Base-by-base conservation (phyloP, 2,113 vertebrate species). In the Promerops cafer region DNA sequence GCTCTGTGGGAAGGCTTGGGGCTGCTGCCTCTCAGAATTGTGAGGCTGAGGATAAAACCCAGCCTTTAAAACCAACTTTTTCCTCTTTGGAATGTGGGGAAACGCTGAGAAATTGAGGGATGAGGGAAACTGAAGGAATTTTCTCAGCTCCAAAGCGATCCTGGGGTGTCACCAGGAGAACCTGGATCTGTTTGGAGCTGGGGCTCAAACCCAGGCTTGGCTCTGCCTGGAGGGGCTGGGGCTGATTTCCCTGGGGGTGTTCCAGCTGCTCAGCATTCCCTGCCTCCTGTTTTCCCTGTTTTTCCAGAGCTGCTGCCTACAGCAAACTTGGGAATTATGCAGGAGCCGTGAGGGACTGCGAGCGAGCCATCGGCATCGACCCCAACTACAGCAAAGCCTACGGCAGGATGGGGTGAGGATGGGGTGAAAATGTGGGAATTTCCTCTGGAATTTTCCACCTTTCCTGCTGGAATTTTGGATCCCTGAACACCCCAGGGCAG, bases 301-400 rank as follows among this genome's bases (percentile, higher is more conserved):
- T n/a, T 53, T 28, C 7, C 95, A 99, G 99, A 97, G 99, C 99
- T 6, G 99, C 99, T 5, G 99, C 99, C 2, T 98, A 99, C 97
- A 99, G 99, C 95, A 99, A 99, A 74, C 97, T 99, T 7, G 99
- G 99, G 1, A 99, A 99, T 95, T 99, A 99, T 2, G 97, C 98
- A 0, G 99, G 99, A 11, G 99, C 99, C 0, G 99, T 99, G 53
- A 97, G 98, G 83, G 99, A 99, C 98, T 99, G 99, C 22, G 99
- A 99, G 81, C 97, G 97, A 13, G 99, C 99, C 69, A 99, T 99
- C 70, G 92, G 98, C 94, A 99, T 99, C 17, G 99, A 99, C 93
- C 99, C 99, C 1, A 97, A 90, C 97, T 99, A 99, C 98, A 99
- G 99, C 97, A 99, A 99, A 97, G 99, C 99, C 30, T 99, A 99